Conservation (phyloP, 2,113 vertebrate species). For the Ahaetulla prasina region DNA sequence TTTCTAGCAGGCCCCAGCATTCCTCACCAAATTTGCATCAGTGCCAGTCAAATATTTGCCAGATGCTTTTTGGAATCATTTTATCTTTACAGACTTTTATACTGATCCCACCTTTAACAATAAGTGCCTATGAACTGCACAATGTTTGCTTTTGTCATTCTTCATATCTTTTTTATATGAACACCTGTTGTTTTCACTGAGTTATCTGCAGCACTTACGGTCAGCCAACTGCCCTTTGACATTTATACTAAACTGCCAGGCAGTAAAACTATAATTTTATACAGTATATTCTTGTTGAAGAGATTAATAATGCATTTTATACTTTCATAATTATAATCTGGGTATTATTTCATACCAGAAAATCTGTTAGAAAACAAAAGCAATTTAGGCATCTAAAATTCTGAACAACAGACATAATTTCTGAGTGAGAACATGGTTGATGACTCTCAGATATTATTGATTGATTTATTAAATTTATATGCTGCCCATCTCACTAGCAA, state of each 20-base stretch:
- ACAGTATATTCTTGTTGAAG: neutral
- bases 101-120: neutral
- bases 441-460: neutral
- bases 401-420: neutral
- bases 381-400: neutral
- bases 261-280: neutral
- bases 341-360: neutral
- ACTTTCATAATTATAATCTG: no score
- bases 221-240: neutral
- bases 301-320: neutral
- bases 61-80: neutral
- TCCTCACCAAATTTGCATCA: conserved; percentile 17
- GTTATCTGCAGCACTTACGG: neutral
- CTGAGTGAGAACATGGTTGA: neutral
- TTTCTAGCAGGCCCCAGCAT: conserved; percentile 10
- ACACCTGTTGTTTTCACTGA: conserved; percentile 45
- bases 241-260: conserved; percentile 18
- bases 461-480: neutral
- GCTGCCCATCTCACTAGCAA: neutral
- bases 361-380: neutral
- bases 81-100: neutral
- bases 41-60: conserved; percentile 8
- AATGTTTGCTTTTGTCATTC: conserved; percentile 7
- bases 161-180: conserved; percentile 25
- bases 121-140: conserved; percentile 24